Evolutionary conservation across 1,140 invertebrate species (phyloP), one percentile per base, ranked within the genome.

Genomic region (Lepidostoma basale): DNA sequence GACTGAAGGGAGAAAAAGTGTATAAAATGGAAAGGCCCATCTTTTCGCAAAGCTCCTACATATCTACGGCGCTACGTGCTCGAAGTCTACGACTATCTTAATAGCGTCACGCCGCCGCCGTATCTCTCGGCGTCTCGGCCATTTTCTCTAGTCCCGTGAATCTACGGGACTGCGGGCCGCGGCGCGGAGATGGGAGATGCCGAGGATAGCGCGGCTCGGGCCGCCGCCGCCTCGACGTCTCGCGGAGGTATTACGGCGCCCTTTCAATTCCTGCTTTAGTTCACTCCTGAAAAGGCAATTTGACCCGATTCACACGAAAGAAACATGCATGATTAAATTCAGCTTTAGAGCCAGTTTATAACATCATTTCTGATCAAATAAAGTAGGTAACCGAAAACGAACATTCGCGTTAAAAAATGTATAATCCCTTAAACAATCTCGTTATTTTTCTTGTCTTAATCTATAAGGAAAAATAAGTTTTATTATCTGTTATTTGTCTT

Each of bases 81-180:
- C 36, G 16, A 25, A 16, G 54, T 33, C 44, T 62, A 49, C 58
- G 47, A 52, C 40, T 59, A 39, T 42, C 52, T 54, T 72, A 72
- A 72, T 72, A 60, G 70, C 70, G 70, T 68, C 70, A 72, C 70
- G 70, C 26, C 62, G 70, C 22, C 58, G 70, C 54, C 70, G 62
- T 72, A 72, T 72, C 70, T 72, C 62, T 22, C 54, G 44, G 44
- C 39, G 26, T 49, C 23, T 67, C 58, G 36, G 62, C 45, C 30
- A 62, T 45, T 42, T 45, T 28, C 40, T 33, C 14, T 26, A 54
- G 36, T 26, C 12, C 26, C 54, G 23, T 45, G 60, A 40, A 47
- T 28, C 28, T 42, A 8, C 36, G 56, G 28, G 28, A 14, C 28
- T 10, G 30, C 30, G 14, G 25, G 56, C 10, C 9, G 39, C 18